phyloP scores from a whole-genome alignment of 1,140 invertebrate genomes.

The Dufourea novaeangliae region DNA sequence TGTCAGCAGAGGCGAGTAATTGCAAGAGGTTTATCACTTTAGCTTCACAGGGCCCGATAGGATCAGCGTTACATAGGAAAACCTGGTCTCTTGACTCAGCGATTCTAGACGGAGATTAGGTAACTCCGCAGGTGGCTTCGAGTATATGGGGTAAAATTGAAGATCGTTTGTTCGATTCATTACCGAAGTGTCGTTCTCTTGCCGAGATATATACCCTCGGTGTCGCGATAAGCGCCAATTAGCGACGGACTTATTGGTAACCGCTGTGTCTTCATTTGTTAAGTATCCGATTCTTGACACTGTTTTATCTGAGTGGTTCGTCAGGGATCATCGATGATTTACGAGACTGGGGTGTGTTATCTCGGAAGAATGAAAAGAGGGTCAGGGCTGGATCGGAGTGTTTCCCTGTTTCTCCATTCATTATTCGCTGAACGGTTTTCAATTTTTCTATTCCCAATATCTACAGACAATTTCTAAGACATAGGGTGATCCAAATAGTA shows the following conservation, averaged over 20 bases:
- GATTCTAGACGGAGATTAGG: slow-evolving; percentile 25
- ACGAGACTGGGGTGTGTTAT: not conserved
- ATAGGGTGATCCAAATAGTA: too few species aligned
- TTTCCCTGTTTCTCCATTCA: too few species aligned
- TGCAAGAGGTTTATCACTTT: not conserved
- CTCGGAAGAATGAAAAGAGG: not conserved
- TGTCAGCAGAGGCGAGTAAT: not conserved
- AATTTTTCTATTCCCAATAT: too few species aligned
- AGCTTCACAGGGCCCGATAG: not conserved
- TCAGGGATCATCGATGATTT: not conserved
- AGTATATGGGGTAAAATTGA: not conserved
- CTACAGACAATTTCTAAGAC: too few species aligned
- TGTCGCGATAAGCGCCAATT: slow-evolving; percentile 14
- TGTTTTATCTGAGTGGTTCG: not conserved
- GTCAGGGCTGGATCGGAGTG: too few species aligned
- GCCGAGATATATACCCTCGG: not conserved
- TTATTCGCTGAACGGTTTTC: too few species aligned
- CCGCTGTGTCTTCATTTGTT: not conserved
- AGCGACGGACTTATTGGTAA: not conserved
- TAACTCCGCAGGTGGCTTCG: not conserved
- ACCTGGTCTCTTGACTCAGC: not conserved
- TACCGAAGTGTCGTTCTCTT: not conserved
- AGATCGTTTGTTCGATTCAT: not conserved
- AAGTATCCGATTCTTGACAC: not conserved
- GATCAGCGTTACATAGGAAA: not conserved